These are phyloP conservation scores for Agapornis canus DNA, from an alignment of 2,797 vertebrate genomes.

Conservation along the genomic window DNA sequence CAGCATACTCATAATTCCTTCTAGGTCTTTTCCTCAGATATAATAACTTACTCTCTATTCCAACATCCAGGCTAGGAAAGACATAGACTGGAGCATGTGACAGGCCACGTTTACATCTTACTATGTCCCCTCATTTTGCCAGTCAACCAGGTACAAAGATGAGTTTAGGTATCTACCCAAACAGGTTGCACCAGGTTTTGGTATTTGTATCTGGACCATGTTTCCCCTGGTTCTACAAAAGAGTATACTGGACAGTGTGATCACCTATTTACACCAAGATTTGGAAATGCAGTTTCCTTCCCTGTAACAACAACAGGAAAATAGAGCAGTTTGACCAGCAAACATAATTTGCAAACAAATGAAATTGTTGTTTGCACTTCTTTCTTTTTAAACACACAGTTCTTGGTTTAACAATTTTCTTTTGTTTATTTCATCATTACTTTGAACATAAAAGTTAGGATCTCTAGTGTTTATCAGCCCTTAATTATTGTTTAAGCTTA, in stretches of 20 bases:
- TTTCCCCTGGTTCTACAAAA: not conserved
- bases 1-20: not conserved
- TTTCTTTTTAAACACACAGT: not conserved
- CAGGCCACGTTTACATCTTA: fast-evolving
- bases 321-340: not conserved
- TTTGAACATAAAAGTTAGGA: not conserved
- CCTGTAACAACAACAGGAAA: not conserved
- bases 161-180: not conserved
- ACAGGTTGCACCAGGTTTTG: not conserved
- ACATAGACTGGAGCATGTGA: not conserved
- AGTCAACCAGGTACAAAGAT: not conserved
- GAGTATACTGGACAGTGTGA: not conserved
- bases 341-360: not conserved
- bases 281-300: not conserved
- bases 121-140: not conserved
- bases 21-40: not conserved
- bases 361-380: not conserved
- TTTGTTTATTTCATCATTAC: not conserved
- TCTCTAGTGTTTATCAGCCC: not conserved
- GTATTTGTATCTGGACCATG: not conserved
- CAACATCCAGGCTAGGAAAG: not conserved
- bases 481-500: not conserved
- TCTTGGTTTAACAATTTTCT: not conserved
- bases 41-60: not conserved
- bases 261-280: not conserved